Evolutionary conservation across 2,888 invertebrate species (phyloP).

Genomic region (Glaucopsyche alexis): DNA sequence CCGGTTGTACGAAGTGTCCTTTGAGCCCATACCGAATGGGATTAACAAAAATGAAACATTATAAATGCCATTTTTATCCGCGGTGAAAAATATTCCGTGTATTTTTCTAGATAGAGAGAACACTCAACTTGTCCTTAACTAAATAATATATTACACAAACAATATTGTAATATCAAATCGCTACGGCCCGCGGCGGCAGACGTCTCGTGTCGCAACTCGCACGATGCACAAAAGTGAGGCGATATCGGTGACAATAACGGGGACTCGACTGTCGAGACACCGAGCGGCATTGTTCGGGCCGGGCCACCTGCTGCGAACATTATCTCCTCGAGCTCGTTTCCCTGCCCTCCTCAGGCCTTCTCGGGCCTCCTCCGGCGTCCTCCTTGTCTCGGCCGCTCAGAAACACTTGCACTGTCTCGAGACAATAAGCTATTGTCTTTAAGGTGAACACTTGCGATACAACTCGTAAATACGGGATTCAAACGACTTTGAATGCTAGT

Average conservation of each 20-base stretch:
- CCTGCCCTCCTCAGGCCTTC: neutral
- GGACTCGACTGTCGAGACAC: neutral
- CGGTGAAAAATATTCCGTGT: too few species aligned
- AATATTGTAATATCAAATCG: neutral
- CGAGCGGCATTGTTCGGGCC: slow-evolving; percentile 3
- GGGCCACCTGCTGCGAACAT: slow-evolving; percentile 13
- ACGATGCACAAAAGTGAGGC: slow-evolving; percentile 2
- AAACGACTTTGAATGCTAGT: neutral
- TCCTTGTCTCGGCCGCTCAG: slow-evolving; percentile 5
- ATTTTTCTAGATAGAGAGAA: too few species aligned
- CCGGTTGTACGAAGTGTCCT: too few species aligned
- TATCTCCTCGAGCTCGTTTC: neutral
- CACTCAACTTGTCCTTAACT: neutral
- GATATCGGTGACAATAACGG: slow-evolving; percentile 2
- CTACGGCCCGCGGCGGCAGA: neutral
- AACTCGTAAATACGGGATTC: neutral
- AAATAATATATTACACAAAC: neutral
- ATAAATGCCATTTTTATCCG: neutral
- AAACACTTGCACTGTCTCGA: slow-evolving; percentile 11
- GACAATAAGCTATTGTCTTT: slow-evolving; percentile 7
- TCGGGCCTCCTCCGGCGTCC: neutral
- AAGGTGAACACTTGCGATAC: neutral
- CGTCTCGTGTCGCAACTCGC: neutral
- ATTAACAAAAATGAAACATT: neutral
- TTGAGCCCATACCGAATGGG: neutral